Evolutionary conservation across 2,888 invertebrate genomes (phyloP).

Genomic region (Idaea biselata): DNA sequence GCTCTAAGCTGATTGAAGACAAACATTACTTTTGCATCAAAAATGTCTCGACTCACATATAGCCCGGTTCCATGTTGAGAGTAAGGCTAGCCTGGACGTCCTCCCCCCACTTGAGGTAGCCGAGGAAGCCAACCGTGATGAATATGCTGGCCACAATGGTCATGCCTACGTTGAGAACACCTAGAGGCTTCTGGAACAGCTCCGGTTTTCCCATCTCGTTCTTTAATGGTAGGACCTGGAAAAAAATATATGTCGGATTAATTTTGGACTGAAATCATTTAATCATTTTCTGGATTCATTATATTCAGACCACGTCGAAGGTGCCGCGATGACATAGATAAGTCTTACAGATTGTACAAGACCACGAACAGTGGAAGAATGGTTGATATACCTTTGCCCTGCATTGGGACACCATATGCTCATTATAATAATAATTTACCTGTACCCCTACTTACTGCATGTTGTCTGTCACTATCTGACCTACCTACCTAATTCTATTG

Average conservation of each 20-base stretch:
- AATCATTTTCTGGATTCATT: too few species aligned
- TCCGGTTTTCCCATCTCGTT: slow-evolving; percentile 92
- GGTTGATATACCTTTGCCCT: too few species aligned
- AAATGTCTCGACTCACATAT: slow-evolving; percentile 68
- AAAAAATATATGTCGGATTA: not conserved
- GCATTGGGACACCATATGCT: too few species aligned
- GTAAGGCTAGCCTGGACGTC: slow-evolving; percentile 91
- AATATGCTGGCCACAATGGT: slow-evolving; percentile 88
- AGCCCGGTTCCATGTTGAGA: slow-evolving; percentile 86
- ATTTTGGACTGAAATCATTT: too few species aligned
- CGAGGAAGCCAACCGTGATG: slow-evolving; percentile 90
- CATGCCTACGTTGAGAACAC: slow-evolving; percentile 96
- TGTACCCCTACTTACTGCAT: too few species aligned
- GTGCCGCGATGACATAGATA: too few species aligned
- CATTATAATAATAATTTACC: too few species aligned
- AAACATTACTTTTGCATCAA: not conserved
- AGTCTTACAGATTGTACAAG: too few species aligned
- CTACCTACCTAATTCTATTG: too few species aligned
- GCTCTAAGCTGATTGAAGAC: not conserved
- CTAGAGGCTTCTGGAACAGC: slow-evolving; percentile 88
- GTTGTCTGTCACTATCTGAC: too few species aligned
- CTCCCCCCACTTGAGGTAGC: slow-evolving; percentile 94
- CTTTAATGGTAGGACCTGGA: slow-evolving; percentile 94
- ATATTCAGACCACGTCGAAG: too few species aligned
- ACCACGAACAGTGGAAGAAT: too few species aligned